Evolutionary conservation across 2,888 invertebrate species (phyloP).

Genomic region (Flexamia atlantica): DNA sequence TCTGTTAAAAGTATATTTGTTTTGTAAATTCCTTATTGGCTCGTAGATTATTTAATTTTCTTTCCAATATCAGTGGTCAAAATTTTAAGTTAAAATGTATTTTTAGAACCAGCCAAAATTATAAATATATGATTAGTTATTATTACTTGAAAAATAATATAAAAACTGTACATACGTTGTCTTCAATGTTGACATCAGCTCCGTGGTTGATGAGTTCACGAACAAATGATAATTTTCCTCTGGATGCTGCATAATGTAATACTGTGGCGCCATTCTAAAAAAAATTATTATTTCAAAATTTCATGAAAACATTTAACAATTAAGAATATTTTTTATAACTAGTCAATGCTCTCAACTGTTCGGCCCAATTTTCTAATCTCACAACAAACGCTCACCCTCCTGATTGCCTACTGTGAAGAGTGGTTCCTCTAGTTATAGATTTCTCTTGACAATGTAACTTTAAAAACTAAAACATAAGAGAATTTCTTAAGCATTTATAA

Average conservation of each 20-base stretch:
- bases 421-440: background rate
- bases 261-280: slow-evolving; percentile 94
- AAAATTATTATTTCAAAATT: too few species aligned
- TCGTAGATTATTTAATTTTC: too few species aligned
- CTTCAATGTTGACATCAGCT: slow-evolving; percentile 94
- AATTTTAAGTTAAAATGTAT: too few species aligned
- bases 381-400: background rate
- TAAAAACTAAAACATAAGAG: too few species aligned
- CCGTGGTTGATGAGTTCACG: slow-evolving; percentile 91
- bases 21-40: too few species aligned
- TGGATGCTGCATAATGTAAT: slow-evolving; percentile 93
- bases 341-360: background rate
- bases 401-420: background rate
- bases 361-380: slow-evolving; percentile 6
- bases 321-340: background rate
- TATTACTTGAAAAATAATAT: background rate
- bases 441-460: background rate
- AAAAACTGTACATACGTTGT: slow-evolving; percentile 77
- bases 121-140: too few species aligned
- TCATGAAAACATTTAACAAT: background rate
- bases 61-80: too few species aligned
- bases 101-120: too few species aligned
- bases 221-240: slow-evolving; percentile 90
- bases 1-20: too few species aligned
- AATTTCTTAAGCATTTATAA: too few species aligned